Base-by-base conservation (phyloP, 2,888 invertebrate species). In the Oxytorus armatus region DNA sequence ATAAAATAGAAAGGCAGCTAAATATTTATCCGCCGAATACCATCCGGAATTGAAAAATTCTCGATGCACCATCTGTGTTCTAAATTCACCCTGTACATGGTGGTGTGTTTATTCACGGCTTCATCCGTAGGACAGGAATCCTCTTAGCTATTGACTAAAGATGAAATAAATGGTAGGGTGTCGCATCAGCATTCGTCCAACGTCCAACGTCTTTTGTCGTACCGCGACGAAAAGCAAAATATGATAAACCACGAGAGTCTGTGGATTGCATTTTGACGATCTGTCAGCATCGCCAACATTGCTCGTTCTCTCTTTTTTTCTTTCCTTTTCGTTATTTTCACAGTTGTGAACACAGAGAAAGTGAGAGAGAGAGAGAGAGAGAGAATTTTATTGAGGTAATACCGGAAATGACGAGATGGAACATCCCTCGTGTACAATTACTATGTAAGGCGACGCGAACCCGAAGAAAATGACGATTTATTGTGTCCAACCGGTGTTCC, bases 121-220 rank as follows among this genome's bases (percentile, higher is more conserved):
- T 59, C 11, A 23, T 36, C 55, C 29, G 21, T 23, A 59, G 59
- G 10, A n/a, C 33, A 47, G 57, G 57, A n/a, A 8, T 25, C 21
- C 57, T 59, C 59, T 25, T 70, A 49, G 42, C 65, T 65, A 49
- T 65, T 49, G 42, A 44, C 25, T 53, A 29, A 29, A 63, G 14
- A 29, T 47, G 23, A 21, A 29, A 63, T 42, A 51, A 69, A 69
- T 44, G 55, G 49, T 69, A 10, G 33, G 73, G 80, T 73, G 59
- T 76, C 80, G 76, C 80, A 77, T 80, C 77, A 73, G 80, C 77
- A 80, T 80, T 80, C 77, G 63, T 77, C 49, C 80, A 57, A 63
- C 55, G 65, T n/a, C 59, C 23, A n/a, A 47, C 49, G 49, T 70
- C 75, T 70, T 65, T 63, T 69, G 36, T 49, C 65, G 25, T 44